Evolutionary conservation across 2,888 invertebrate genomes (phyloP), one percentile per base, ranked within the genome.

Genomic region (Gari tellinella): DNA sequence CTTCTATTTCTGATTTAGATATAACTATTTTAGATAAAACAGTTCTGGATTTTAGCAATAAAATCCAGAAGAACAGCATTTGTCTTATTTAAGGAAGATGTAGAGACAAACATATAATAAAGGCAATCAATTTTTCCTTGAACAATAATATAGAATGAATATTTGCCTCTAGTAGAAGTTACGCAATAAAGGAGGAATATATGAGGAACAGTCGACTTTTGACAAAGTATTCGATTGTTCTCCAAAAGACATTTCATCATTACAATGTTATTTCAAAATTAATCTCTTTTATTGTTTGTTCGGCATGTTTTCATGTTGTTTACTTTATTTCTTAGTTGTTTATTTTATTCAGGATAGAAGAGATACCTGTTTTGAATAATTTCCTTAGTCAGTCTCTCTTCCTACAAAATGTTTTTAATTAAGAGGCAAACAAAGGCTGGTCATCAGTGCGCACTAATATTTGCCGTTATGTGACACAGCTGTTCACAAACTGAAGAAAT

Each of bases 331-430:
- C 31, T 31, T 31, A 31, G 31, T 7, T 31, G 31, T 31, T 31
- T 31, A 31, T 31, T 43, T 43, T 43, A 43, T 17, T 19, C 12
- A 43, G 12, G 19, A 19, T 19, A 19, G n/a, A 17, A 17, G 19
- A 43, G 4, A 8, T 43, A 43, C 43, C 43, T 43, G 43, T 43
- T 43, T 43, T 43, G 12, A 43, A 43, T 17, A 43, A 43, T 17
- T 43, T 43, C 43, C 19, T 43, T 19, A 43, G 43, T 43, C 43
- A 14, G 12, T 43, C 43, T 43, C 43, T 43, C 12, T 43, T 43
- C 43, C 43, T 43, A 43, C 43, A 43, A 43, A 8, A 5, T 43
- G 4, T 43, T 43, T 14, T 43, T 43, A 43, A 19, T 19, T 43
- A 4, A 43, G 17, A n/a, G 19, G 4, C 19, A 43, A 43, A 43